Evolutionary conservation across 2,888 invertebrate genomes (phyloP).

Genomic region (Drosophila longiperda): DNA sequence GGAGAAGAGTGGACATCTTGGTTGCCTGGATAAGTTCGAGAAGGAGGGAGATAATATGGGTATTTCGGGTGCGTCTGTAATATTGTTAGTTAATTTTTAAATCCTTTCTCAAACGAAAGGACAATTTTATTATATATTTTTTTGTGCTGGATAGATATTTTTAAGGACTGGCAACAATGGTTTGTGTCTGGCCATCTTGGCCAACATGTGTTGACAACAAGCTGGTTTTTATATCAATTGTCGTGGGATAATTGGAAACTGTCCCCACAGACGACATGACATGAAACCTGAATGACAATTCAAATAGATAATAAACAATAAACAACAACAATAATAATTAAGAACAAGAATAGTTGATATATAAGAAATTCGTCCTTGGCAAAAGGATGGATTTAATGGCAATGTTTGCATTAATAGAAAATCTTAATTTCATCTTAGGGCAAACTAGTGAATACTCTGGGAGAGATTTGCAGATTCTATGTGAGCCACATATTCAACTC

Average conservation of each 20-base stretch:
- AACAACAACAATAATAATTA: not conserved
- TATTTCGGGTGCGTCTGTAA: no score
- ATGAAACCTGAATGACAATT: not conserved
- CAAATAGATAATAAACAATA: not conserved
- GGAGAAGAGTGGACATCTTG: not conserved
- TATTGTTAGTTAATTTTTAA: not conserved
- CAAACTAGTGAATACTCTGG: not conserved
- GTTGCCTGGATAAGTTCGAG: not conserved
- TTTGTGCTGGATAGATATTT: not conserved
- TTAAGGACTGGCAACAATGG: not conserved
- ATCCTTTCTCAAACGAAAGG: not conserved
- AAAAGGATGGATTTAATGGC: slow-evolving; percentile 4
- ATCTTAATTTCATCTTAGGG: not conserved
- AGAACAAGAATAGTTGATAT: not conserved
- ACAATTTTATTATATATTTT: not conserved
- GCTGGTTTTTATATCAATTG: not conserved
- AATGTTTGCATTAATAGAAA: not conserved
- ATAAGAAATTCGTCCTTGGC: not conserved
- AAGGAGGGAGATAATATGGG: not conserved
- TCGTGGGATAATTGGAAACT: not conserved
- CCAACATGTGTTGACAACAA: not conserved
- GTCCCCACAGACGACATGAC: not conserved
- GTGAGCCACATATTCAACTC: not conserved
- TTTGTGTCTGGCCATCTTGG: not conserved
- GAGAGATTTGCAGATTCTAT: not conserved